Base-by-base conservation (phyloP, 2,888 invertebrate genomes). In the Caradrina kadenii region DNA sequence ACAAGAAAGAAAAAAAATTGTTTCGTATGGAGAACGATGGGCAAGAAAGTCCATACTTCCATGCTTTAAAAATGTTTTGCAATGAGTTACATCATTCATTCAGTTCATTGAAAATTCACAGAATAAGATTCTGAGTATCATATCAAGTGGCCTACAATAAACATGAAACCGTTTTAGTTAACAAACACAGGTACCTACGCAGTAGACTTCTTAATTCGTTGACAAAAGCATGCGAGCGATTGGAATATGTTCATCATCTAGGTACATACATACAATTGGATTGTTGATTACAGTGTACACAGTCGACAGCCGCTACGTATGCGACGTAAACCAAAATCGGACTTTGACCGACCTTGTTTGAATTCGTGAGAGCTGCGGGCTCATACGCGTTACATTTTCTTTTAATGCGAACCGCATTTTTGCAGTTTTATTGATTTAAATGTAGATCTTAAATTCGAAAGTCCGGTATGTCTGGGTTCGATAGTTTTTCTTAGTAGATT, bases 321-420 rank as follows among this genome's bases (percentile, higher is more conserved):
- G 73, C 79, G 81, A 80, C 86, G 88, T 84, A 86, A 84, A 86
- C 81, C 77, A 77, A 79, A 78, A 69, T 74, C 90, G 93, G 92
- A 94, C 94, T 94, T 94, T 91, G 93, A 22, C 62, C 93, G 90
- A 84, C 94, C 94, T 93, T 92, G 90, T 80, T 82, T 83, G 82
- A 82, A 83, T 84, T 85, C 84, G 86, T 79, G 81, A 82, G 79
- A 79, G 74, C 70, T 65, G 63, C 49, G 64, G 7, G 58, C 52
- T 49, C 39, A 39, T 65, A 53, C 79, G 63, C 7, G 8, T 69
- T 63, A 60, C 11, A 11, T 49, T 78, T 83, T 87, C 85, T 87
- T 85, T 85, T 84, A 86, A 88, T 86, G 81, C 79, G 81, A 87
- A 69, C 80, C 72, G 69, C 82, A 85, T 81, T 85, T 89, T 83